Conservation (phyloP, 2,888 invertebrate genomes). For the Hydropsyche betteni region DNA sequence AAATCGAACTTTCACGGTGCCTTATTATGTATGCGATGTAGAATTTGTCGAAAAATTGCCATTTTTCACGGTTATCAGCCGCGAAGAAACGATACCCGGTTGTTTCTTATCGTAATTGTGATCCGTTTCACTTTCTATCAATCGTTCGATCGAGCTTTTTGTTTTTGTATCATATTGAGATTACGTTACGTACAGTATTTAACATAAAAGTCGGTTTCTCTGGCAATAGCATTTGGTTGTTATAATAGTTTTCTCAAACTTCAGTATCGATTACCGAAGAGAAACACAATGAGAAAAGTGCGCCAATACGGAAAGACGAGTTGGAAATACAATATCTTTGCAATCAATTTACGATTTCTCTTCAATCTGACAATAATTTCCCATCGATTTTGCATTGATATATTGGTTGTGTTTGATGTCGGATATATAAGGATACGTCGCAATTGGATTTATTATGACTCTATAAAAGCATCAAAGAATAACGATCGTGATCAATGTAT, state of each 20-base stretch:
- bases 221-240: too few relatives aligned
- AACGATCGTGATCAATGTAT: too few relatives aligned
- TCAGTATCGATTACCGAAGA: not conserved
- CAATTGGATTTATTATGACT: too few relatives aligned
- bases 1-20: too few relatives aligned
- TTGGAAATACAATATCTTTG: conserved; percentile 25
- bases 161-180: not conserved
- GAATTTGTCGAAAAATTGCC: not conserved
- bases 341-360: conserved; percentile 17
- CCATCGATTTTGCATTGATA: not conserved
- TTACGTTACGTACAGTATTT: not conserved
- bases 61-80: conserved; percentile 8
- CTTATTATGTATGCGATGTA: too few relatives aligned
- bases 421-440: too few relatives aligned
- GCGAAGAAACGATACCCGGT: not conserved
- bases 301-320: not conserved
- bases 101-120: not conserved
- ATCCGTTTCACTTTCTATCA: conserved; percentile 20
- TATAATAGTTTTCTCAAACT: not conserved
- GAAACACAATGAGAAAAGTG: conserved; percentile 9
- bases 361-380: not conserved
- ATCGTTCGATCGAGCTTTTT: not conserved
- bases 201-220: too few relatives aligned
- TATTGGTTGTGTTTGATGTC: not conserved
- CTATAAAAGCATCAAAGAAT: too few relatives aligned